Conservation (phyloP, 1,140 invertebrate species). For the Zaprionus nigranus region DNA sequence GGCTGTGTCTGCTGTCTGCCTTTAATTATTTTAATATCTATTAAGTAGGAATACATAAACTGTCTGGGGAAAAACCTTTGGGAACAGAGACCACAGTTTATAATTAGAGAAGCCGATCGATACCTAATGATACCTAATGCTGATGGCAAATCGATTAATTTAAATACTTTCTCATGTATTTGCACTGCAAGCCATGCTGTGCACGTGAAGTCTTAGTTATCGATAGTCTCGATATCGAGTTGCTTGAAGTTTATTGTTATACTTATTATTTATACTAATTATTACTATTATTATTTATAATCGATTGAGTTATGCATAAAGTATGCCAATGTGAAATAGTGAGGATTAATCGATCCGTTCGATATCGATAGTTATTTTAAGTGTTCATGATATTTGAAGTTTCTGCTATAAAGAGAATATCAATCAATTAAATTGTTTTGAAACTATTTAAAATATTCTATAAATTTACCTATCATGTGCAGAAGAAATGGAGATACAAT, state of each 20-base stretch:
- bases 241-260: neutral
- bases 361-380: no score
- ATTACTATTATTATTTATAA: no score
- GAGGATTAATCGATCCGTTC: no score
- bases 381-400: no score
- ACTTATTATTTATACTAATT: no score
- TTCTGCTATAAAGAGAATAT: no score
- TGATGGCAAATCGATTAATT: neutral
- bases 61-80: neutral
- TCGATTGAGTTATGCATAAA: no score
- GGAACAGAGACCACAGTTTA: neutral
- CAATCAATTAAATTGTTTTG: no score
- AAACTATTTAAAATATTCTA: neutral
- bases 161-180: neutral
- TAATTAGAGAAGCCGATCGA: neutral
- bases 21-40: conserved; percentile 1
- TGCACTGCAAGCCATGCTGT: no score
- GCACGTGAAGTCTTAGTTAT: neutral
- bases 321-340: no score
- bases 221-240: neutral
- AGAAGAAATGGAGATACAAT: no score
- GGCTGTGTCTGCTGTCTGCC: neutral
- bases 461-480: no score
- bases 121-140: neutral
- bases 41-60: neutral